A percentile compares a stretch with the other conserved stretches of the same genome.
Conservation (phyloP, 1,140 invertebrate genomes). For the Protaetia brevitarsis region DNA sequence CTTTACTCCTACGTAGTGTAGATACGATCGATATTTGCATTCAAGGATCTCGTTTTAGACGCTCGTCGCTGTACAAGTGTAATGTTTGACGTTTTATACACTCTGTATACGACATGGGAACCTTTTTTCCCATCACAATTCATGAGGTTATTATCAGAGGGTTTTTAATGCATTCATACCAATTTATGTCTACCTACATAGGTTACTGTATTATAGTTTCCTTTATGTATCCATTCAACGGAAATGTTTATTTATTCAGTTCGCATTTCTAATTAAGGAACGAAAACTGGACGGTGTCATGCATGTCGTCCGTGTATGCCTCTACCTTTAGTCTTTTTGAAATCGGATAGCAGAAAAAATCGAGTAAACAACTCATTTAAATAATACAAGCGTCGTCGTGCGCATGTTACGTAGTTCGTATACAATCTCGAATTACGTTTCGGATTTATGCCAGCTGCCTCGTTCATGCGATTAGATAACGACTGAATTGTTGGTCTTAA, state of each 20-base stretch:
- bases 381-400: background rate
- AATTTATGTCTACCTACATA: background rate
- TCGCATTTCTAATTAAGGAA: conserved; percentile 2
- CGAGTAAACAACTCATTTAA: conserved; percentile 3
- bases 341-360: background rate
- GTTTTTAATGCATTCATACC: background rate
- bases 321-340: background rate
- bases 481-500: background rate
- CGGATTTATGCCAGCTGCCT: background rate
- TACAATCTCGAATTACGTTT: conserved; percentile 11
- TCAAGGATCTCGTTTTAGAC: too few species aligned
- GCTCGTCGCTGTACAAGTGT: too few species aligned
- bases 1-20: too few species aligned
- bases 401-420: background rate
- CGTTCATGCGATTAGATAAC: conserved; percentile 9
- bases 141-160: background rate
- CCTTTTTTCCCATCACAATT: background rate
- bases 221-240: background rate
- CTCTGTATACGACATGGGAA: too few species aligned
- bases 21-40: too few species aligned
- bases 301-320: too few species aligned
- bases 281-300: background rate
- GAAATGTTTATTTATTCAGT: conserved; percentile 5
- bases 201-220: background rate
- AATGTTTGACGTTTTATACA: too few species aligned